phyloP scores from a whole-genome alignment of 2,113 vertebrate genomes.

The Calyptommatus sinebrachiatus region DNA sequence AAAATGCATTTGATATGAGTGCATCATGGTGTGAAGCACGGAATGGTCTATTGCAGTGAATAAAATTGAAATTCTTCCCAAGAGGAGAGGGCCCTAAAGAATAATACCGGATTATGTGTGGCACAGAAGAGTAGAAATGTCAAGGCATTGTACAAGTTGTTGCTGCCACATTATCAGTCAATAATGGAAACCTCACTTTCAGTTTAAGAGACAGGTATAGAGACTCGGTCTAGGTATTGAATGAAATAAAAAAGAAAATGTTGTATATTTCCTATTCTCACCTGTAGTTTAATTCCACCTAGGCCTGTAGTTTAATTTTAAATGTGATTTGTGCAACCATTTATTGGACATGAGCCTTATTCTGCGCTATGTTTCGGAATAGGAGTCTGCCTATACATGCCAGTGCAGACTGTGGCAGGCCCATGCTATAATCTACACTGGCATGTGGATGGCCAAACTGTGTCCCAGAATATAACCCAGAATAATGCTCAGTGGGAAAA shows the following conservation, averaged over 20 bases:
- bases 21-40: neutral
- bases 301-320: too few relatives aligned
- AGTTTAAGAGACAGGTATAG: neutral
- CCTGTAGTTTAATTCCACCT: too few relatives aligned
- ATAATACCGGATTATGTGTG: neutral
- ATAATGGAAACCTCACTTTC: neutral
- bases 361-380: too few relatives aligned
- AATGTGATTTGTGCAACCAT: neutral
- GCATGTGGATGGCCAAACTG: too few relatives aligned
- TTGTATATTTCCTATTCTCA: too few relatives aligned
- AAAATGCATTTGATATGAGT: neutral
- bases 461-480: too few relatives aligned
- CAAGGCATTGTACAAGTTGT: neutral
- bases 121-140: neutral
- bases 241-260: neutral
- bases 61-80: neutral
- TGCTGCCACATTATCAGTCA: neutral
- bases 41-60: neutral
- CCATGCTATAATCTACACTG: too few relatives aligned
- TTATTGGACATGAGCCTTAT: neutral
- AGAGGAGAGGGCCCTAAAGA: neutral
- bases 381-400: too few relatives aligned
- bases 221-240: neutral
- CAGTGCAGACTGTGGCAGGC: too few relatives aligned
- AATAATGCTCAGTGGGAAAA: too few relatives aligned